phyloP scores from a whole-genome alignment of 2,797 vertebrate genomes.

The Premnoplex brunnescens region DNA sequence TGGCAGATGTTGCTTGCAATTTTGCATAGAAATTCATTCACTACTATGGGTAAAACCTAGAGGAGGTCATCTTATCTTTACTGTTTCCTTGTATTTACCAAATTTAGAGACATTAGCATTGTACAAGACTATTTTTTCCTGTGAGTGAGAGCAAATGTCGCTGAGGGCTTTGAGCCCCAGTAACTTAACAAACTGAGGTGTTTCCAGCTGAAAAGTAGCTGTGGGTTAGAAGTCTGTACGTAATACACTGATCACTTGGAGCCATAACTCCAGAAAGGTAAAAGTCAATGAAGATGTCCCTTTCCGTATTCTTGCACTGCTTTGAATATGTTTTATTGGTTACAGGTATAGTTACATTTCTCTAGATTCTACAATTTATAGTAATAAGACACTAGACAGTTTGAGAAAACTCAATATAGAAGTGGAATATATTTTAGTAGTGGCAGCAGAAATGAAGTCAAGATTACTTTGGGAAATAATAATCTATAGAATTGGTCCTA shows the following conservation, averaged over 20 bases:
- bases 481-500: not conserved
- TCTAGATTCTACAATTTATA: not conserved
- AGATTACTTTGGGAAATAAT: not conserved
- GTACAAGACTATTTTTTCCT: not conserved
- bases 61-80: not conserved
- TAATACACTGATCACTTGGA: not conserved
- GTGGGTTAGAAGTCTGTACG: not conserved
- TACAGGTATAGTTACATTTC: not conserved
- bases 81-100: not conserved
- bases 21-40: not conserved
- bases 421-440: not conserved
- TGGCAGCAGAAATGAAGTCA: not conserved
- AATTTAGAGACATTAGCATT: not conserved
- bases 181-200: not conserved
- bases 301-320: not conserved
- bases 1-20: not conserved
- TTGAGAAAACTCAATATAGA: not conserved
- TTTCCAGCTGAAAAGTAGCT: not conserved
- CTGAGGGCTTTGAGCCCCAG: not conserved
- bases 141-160: not conserved
- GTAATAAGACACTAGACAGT: not conserved
- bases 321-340: not conserved
- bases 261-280: not conserved
- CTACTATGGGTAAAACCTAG: not conserved
- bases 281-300: not conserved